A percentile compares a stretch with the other conserved stretches of the same genome.
These are phyloP conservation scores for Progne subis DNA, from an alignment of 2,113 vertebrate species.

Conservation along the genomic window DNA sequence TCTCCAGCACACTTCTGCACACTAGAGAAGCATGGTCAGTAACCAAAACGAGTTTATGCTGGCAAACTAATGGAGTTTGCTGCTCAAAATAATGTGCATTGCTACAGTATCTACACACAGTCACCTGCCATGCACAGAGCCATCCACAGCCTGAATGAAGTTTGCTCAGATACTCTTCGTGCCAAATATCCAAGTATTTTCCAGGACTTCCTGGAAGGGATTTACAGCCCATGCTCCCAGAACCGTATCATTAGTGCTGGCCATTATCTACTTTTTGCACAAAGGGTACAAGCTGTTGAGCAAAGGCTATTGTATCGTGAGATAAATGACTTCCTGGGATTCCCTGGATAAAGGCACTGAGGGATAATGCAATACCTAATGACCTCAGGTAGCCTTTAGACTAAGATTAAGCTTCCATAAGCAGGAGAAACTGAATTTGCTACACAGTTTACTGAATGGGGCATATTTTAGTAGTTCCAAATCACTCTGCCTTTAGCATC, in stretches of 20 bases:
- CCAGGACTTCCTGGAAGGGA: neutral
- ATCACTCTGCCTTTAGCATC: neutral
- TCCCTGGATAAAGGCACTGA: neutral
- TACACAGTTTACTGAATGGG: neutral
- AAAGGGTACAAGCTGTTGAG: constrained; percentile 15
- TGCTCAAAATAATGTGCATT: neutral
- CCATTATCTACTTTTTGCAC: neutral
- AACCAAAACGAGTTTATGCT: neutral
- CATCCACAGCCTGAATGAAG: neutral
- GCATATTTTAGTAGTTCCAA: neutral
- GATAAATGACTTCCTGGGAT: constrained; percentile 47
- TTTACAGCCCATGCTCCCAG: neutral
- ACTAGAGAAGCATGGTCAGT: neutral
- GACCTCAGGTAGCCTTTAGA: neutral
- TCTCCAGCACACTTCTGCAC: neutral
- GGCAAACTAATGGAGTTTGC: neutral
- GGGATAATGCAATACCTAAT: neutral
- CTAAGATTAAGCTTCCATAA: neutral
- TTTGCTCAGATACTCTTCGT: neutral
- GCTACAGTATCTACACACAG: neutral
- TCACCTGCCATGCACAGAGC: neutral
- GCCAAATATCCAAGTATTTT: neutral
- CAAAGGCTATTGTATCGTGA: constrained; percentile 13
- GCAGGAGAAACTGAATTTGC: neutral
- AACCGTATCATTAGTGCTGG: neutral